Conservation (phyloP, 2,888 invertebrate species). For the Hyalella azteca region DNA sequence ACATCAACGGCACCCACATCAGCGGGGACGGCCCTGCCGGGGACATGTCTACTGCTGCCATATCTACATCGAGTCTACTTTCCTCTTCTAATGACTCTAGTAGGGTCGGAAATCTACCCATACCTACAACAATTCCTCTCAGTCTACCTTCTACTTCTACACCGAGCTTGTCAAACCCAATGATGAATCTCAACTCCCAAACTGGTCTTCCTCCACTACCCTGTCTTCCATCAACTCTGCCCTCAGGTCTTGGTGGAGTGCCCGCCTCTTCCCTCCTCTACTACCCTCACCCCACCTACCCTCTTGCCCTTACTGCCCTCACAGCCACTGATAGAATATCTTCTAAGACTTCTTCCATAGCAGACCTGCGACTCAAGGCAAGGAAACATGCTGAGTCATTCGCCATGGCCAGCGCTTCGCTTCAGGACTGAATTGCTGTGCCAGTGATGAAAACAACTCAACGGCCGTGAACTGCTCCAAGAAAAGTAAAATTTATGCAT, state of each 20-base stretch:
- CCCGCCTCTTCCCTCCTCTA: conserved; percentile 67
- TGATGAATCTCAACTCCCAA: conserved; percentile 11
- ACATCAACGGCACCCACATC: conserved; percentile 33
- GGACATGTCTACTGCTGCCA: conserved; percentile 38
- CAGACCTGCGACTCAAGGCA: conserved; percentile 90
- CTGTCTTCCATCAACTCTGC: conserved; percentile 5
- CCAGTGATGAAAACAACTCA: not conserved
- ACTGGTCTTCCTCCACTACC: conserved; percentile 29
- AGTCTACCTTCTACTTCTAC: conserved; percentile 20
- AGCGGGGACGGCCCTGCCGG: conserved; percentile 12
- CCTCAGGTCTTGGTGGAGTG: not conserved
- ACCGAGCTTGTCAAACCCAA: not conserved
- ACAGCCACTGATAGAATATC: conserved; percentile 74
- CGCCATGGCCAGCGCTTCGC: conserved; percentile 63
- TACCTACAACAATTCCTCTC: conserved; percentile 7
- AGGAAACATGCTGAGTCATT: conserved; percentile 90
- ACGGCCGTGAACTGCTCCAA: not conserved
- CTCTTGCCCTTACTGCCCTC: conserved; percentile 78
- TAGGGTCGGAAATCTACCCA: not conserved
- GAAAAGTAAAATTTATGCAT: not conserved
- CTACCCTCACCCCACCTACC: conserved; percentile 71
- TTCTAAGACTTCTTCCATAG: conserved; percentile 80
- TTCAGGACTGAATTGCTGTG: not conserved
- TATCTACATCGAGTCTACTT: conserved; percentile 58
- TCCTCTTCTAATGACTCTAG: not conserved